Evolutionary conservation across 2,113 vertebrate species (phyloP), one percentile per base, ranked within the genome.

Genomic region (Condylura cristata): DNA sequence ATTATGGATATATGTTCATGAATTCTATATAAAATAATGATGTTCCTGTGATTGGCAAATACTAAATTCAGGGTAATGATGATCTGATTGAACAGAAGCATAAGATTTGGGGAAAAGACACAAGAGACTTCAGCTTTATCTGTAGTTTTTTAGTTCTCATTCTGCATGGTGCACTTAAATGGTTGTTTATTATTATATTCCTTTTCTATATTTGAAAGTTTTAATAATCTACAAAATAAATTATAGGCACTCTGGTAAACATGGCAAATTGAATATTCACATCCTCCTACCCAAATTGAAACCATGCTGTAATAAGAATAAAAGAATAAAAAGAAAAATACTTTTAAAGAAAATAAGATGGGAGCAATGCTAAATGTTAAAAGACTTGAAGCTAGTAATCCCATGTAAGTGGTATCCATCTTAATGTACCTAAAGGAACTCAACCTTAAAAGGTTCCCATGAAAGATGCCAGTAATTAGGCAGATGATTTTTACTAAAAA

Each of bases 201-300:
- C 34, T 65, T 86, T 90, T 39, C 41, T 48, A 34, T 51, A 85
- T 70, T 80, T 90, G 53, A 79, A 72, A 65, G 32, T 79, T 76
- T 90, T 65, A 90, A 39, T 80, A 80, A 80, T 72, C 34, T 86
- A 34, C 4, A 86, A 84, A 90, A 65, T 51, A 79, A 68, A 39
- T 61, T 76, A 41, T 20, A 34, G 22, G 24, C 20, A 79, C 51
- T 90, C 34, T 58, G 24, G 14, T 83, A 60, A 93, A 78, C 20
- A n/a, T 60, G 63, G 4, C 14, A 61, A 34, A 56, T 56, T 44
- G 17, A 79, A 37, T 63, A 53, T 70, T 79, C 41, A 76, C 26
- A 41, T 53, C 22, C 13, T 51, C 22, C 41, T 28, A 8, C n/a
- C 12, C 30, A 60, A 20, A 44, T 90, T 71, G 12, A 46, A 94